These are phyloP conservation scores for Chalcis sispes DNA, from an alignment of 2,888 invertebrate species.

Conservation along the genomic window DNA sequence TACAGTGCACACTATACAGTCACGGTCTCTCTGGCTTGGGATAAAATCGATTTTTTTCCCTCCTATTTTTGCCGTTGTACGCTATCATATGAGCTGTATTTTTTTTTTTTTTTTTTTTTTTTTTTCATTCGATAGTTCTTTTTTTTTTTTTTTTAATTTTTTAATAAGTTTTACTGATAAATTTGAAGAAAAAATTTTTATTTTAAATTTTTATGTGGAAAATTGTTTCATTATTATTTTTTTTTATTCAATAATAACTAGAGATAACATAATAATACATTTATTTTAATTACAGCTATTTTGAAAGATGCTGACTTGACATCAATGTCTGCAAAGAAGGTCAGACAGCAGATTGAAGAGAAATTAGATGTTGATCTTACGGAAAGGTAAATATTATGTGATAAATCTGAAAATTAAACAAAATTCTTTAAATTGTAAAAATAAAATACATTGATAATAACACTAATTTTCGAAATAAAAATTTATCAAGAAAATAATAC, in stretches of 20 bases:
- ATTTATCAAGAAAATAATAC: background rate
- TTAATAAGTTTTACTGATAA: background rate
- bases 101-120: slow-evolving; percentile 8
- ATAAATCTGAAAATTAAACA: background rate
- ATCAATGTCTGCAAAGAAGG: slow-evolving; percentile 91
- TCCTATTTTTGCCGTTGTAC: background rate
- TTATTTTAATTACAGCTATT: slow-evolving; percentile 81
- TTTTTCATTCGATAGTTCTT: background rate
- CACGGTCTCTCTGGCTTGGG: background rate
- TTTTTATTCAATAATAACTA: background rate
- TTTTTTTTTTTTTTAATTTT: background rate
- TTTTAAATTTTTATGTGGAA: background rate
- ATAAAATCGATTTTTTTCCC: slow-evolving; percentile 36
- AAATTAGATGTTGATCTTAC: slow-evolving; percentile 86
- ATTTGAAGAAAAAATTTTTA: slow-evolving; percentile 6
- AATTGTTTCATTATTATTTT: background rate
- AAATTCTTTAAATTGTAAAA: background rate
- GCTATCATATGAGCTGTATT: background rate
- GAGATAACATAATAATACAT: background rate
- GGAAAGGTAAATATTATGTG: slow-evolving; percentile 76
- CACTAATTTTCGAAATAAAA: background rate
- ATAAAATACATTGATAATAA: background rate
- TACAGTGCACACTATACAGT: slow-evolving; percentile 5
- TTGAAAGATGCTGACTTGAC: slow-evolving; percentile 91
- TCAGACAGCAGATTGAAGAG: slow-evolving; percentile 90